phyloP scores from a whole-genome alignment of 2,797 vertebrate species.

The Coregonus ussuriensis region DNA sequence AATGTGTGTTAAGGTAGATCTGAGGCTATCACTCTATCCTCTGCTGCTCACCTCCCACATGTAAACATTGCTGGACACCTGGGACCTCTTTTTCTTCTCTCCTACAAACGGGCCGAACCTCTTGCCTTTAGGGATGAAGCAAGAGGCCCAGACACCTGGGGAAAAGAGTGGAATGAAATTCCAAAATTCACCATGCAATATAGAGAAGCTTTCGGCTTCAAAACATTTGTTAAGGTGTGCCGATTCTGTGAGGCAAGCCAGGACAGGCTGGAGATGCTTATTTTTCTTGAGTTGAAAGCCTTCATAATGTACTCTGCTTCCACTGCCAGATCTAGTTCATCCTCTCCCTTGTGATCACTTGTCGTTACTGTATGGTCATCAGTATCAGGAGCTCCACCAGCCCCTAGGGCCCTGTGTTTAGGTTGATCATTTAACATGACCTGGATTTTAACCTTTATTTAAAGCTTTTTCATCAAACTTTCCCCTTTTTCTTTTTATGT shows the following conservation, averaged over 20 bases:
- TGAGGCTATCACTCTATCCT: not conserved
- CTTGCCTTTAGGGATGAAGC: conserved; percentile 87
- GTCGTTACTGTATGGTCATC: not conserved
- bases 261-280: not conserved
- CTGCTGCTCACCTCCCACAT: conserved; percentile 91
- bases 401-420: too few relatives aligned
- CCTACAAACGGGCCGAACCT: conserved; percentile 91
- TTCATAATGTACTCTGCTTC: not conserved
- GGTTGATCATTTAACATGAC: too few relatives aligned
- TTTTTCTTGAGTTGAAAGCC: not conserved
- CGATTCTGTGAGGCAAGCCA: not conserved
- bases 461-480: too few relatives aligned
- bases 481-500: too few relatives aligned
- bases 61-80: conserved; percentile 94
- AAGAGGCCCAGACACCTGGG: conserved; percentile 90
- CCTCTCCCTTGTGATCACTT: not conserved
- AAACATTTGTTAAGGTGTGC: not conserved
- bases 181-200: not conserved
- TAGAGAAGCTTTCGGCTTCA: not conserved
- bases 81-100: conserved; percentile 92
- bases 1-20: too few relatives aligned
- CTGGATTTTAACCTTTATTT: too few relatives aligned
- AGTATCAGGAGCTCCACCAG: not conserved
- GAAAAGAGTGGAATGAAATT: conserved; percentile 9
- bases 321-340: not conserved